A percentile compares a stretch with the other conserved stretches of the same genome.
These are phyloP conservation scores for Gymnosoma rotundatum DNA, from an alignment of 2,888 invertebrate genomes.

Conservation along the genomic window DNA sequence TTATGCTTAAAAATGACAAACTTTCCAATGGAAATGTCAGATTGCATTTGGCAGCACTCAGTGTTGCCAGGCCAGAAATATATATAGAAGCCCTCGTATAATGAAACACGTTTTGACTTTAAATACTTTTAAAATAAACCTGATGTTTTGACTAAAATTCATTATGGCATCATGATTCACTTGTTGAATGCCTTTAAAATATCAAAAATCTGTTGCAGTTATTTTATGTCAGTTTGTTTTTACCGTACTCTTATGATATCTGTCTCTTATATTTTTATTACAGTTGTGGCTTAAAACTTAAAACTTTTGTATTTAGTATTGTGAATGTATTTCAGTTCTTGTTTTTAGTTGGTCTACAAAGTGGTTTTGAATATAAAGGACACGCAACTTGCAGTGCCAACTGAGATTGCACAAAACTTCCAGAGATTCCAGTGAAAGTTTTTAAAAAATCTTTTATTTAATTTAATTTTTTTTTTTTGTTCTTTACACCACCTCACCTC, in stretches of 20 bases:
- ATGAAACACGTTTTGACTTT: constrained; percentile 34
- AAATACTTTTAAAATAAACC: constrained; percentile 22
- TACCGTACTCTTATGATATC: constrained; percentile 44
- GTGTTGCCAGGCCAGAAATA: too few relatives aligned
- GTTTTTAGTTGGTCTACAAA: constrained; percentile 44
- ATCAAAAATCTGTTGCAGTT: constrained; percentile 27
- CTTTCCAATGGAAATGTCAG: too few relatives aligned
- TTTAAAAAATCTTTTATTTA: constrained; percentile 1
- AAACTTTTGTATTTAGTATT: constrained; percentile 22
- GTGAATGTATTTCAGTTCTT: constrained; percentile 40
- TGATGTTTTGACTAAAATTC: not conserved
- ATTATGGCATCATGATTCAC: not conserved
- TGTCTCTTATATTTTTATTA: constrained; percentile 49
- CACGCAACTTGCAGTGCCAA: constrained; percentile 57
- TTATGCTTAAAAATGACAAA: too few relatives aligned
- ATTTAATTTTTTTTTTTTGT: not conserved
- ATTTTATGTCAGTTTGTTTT: constrained; percentile 54
- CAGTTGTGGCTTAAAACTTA: constrained; percentile 45
- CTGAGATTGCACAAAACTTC: constrained; percentile 61
- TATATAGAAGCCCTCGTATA: too few relatives aligned
- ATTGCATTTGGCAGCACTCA: too few relatives aligned
- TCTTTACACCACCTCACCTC: not conserved
- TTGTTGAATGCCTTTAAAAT: constrained; percentile 44
- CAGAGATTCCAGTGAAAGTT: constrained; percentile 58
- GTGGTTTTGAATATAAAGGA: constrained; percentile 31